phyloP scores from a whole-genome alignment of 2,888 invertebrate genomes.

The Amiota communis region DNA sequence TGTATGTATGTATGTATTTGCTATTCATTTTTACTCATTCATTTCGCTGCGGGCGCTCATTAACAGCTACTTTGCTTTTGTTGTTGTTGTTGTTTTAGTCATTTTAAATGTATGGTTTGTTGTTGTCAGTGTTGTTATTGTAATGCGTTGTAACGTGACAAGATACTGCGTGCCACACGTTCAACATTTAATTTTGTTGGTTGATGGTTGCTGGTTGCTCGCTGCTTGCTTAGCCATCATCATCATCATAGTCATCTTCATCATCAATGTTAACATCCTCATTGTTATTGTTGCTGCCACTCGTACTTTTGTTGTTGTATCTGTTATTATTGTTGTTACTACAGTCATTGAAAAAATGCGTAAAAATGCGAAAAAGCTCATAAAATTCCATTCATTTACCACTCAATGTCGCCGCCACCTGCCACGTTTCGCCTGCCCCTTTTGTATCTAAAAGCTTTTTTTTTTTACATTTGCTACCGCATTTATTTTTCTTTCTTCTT shows the following conservation, averaged over 20 bases:
- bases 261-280: neutral
- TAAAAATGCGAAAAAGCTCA: conserved; percentile 25
- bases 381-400: conserved; percentile 6
- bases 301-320: neutral
- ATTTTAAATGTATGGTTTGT: conserved; percentile 1
- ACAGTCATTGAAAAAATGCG: conserved; percentile 12
- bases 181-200: neutral
- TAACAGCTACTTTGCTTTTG: conserved; percentile 16
- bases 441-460: neutral
- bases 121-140: neutral
- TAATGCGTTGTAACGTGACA: neutral
- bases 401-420: neutral
- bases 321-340: neutral
- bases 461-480: neutral
- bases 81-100: conserved; percentile 8
- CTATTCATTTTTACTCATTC: neutral
- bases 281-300: neutral
- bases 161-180: conserved; percentile 14
- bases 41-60: conserved; percentile 26
- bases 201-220: too few species aligned
- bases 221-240: neutral
- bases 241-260: neutral
- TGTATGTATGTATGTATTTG: too few species aligned
- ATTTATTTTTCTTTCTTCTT: neutral
- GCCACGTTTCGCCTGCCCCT: neutral